Base-by-base conservation (phyloP, 2,888 invertebrate species). In the Ypsolopha sequella region DNA sequence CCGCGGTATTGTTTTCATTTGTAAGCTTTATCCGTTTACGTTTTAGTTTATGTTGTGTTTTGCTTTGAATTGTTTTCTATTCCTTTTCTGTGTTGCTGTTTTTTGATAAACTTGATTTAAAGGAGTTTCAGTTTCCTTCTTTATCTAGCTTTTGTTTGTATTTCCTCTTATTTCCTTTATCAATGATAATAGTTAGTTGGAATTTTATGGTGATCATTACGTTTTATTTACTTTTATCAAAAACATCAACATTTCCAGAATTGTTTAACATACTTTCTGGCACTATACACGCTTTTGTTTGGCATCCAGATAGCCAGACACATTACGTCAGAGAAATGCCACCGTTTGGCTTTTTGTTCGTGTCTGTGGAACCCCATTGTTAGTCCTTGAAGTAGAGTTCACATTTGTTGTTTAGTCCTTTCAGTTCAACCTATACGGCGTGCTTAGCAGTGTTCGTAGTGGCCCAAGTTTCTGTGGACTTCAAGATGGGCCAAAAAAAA, bases 281-380 rank as follows among this genome's bases (percentile, higher is more conserved):
- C 41, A 41, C 9, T 11, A 43, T 2, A 43, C 43, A 43, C 43
- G 43, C 6, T 43, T 51, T 52, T 53, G 51, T 55, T 55, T 62
- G 61, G 60, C 64, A 66, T 60, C 58, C 59, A 68, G 66, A 63
- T 66, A 57, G 73, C 70, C 76, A 79, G 76, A 76, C 76, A 61
- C 62, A 63, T 73, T 65, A 71, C 71, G 71, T 78, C 73, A 75
- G 70, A 58, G 71, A 48, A 10, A 53, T 57, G 58, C 56, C 55
- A 53, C 60, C 58, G 55, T 62, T 55, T 58, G 65, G 64, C 73
- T 78, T 80, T 79, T 64, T 52, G 43, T 44, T 48, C 50, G 24
- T 36, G 59, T 54, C 54, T 58, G 54, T 58, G 70, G 73, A 73
- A 72, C 74, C 76, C 78, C 66, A 74, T 74, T 68, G 79, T 64